phyloP scores from a whole-genome alignment of 1,140 invertebrate species.

The Agrypnia vestita region DNA sequence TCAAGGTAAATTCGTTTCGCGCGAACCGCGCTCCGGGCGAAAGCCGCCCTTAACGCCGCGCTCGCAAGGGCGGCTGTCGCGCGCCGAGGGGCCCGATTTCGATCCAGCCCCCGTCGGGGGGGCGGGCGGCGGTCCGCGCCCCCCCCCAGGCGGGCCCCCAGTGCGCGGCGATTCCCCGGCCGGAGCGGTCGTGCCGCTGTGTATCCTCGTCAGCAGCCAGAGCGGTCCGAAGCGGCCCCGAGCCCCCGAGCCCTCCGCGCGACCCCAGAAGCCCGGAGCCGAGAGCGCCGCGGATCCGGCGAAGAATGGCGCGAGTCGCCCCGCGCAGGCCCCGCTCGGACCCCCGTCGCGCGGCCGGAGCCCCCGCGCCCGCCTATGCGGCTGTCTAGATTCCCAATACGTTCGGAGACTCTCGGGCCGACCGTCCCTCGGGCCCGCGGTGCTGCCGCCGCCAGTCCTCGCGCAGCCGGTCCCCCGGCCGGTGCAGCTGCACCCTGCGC shows the following conservation, averaged over 20 bases:
- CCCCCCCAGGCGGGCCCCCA: background rate
- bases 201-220: background rate
- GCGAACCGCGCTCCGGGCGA: too few species aligned
- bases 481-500: too few species aligned
- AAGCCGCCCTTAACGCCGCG: too few species aligned
- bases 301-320: background rate
- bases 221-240: background rate
- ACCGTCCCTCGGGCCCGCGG: slow-evolving; percentile 1
- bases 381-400: slow-evolving; percentile 1
- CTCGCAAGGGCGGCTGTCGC: too few species aligned
- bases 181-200: slow-evolving; percentile 28
- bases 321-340: background rate
- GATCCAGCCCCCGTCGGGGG: background rate
- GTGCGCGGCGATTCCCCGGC: slow-evolving; percentile 16
- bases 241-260: background rate
- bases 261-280: background rate
- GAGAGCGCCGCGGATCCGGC: background rate
- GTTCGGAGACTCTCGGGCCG: background rate
- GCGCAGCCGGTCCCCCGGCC: background rate
- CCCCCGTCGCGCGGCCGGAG: background rate
- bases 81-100: background rate
- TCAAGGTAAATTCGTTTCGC: too few species aligned
- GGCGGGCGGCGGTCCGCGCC: too few species aligned
- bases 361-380: slow-evolving; percentile 3
- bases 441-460: background rate